A percentile compares a stretch with the other conserved stretches of the same genome.
These are phyloP conservation scores for Melieria crassipennis DNA, from an alignment of 2,888 invertebrate genomes.

Conservation along the genomic window DNA sequence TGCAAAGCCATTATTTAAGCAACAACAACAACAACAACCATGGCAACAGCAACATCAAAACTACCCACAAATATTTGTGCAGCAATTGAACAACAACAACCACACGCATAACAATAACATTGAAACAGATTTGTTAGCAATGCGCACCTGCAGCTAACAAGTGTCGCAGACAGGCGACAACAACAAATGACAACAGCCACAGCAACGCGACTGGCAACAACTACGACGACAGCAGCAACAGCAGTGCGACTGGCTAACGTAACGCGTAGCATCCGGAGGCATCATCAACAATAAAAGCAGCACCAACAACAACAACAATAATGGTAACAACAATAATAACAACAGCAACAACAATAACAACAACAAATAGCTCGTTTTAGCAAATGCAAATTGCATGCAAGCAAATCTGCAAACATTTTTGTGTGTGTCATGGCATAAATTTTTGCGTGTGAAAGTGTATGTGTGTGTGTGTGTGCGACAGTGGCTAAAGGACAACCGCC, in stretches of 20 bases:
- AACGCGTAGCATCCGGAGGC: background rate
- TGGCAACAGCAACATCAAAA: slow-evolving; percentile 11
- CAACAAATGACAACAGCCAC: background rate
- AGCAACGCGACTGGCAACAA: background rate
- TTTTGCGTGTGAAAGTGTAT: slow-evolving; percentile 23
- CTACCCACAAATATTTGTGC: slow-evolving; percentile 9
- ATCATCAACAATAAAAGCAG: background rate
- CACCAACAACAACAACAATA: slow-evolving; percentile 34
- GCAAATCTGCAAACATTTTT: background rate
- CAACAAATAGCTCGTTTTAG: slow-evolving; percentile 11
- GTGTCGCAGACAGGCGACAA: background rate
- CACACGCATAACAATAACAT: slow-evolving; percentile 31
- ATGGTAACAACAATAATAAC: slow-evolving; percentile 48
- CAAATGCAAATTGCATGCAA: slow-evolving; percentile 33
- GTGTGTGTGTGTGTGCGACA: slow-evolving; percentile 31
- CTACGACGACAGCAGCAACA: background rate
- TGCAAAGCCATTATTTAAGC: slow-evolving; percentile 48
- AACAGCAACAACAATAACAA: slow-evolving; percentile 14
- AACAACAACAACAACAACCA: slow-evolving; percentile 25
- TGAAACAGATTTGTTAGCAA: slow-evolving; percentile 30
- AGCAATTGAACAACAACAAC: slow-evolving; percentile 5
- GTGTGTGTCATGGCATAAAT: background rate
- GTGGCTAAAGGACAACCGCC: slow-evolving; percentile 54
- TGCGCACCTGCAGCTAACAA: slow-evolving; percentile 23
- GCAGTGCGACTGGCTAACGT: background rate